Conservation (phyloP, 1,140 invertebrate genomes). For the Spodoptera litura region DNA sequence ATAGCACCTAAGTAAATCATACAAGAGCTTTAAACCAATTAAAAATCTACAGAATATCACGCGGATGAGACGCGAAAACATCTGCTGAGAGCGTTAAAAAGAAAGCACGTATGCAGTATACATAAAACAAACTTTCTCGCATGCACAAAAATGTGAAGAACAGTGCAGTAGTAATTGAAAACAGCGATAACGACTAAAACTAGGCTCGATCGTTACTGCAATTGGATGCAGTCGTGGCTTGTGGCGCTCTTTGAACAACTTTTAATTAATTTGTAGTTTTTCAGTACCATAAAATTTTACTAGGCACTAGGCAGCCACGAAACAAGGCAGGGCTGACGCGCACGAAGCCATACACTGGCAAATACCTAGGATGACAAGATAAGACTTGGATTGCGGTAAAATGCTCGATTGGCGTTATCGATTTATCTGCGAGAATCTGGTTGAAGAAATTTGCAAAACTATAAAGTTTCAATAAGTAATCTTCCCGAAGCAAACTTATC, state of each 20-base stretch:
- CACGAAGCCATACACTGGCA: not conserved
- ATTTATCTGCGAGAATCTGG: no score
- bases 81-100: conserved; percentile 2
- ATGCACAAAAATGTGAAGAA: conserved; percentile 18
- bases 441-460: no score
- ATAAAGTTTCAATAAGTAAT: no score
- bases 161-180: conserved; percentile 26
- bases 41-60: no score
- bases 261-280: conserved; percentile 25
- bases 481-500: no score
- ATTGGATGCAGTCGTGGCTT: not conserved
- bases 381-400: not conserved
- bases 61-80: not conserved
- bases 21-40: no score
- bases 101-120: not conserved
- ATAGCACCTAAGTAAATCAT: no score
- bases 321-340: conserved; percentile 2
- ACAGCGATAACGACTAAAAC: conserved; percentile 20
- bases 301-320: not conserved
- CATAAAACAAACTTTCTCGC: conserved; percentile 6
- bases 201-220: conserved; percentile 18
- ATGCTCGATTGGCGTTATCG: not conserved
- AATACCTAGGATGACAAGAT: conserved; percentile 18
- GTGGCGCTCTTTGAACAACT: not conserved
- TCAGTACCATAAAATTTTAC: no score